Evolutionary conservation across 2,888 invertebrate genomes (phyloP).

Genomic region (Hoplodrina blanda): DNA sequence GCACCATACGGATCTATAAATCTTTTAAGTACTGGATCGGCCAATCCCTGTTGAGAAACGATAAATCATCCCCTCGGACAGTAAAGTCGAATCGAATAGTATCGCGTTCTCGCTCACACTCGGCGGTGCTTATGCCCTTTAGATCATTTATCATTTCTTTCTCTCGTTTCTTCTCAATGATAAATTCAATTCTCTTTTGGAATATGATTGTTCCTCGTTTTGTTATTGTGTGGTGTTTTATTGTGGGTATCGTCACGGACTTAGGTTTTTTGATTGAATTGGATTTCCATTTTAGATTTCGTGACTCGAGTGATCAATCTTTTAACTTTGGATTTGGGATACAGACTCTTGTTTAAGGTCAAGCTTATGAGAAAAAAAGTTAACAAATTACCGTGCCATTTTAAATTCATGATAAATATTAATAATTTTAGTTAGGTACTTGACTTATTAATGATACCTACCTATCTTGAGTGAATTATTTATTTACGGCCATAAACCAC

Average conservation of each 20-base stretch:
- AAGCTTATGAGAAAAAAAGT: conserved; percentile 59
- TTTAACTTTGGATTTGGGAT: conserved; percentile 68
- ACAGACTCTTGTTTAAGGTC: conserved; percentile 62
- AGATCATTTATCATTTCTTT: conserved; percentile 89
- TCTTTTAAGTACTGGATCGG: conserved; percentile 89
- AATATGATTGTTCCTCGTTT: conserved; percentile 90
- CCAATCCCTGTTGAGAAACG: conserved; percentile 90
- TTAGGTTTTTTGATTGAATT: conserved; percentile 89
- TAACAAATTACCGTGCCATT: conserved; percentile 59
- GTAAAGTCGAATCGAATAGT: conserved; percentile 82
- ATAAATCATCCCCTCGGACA: conserved; percentile 89
- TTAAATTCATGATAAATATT: conserved; percentile 41
- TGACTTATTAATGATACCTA: conserved; percentile 4
- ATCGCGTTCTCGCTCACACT: conserved; percentile 82
- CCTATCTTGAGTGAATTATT: background rate
- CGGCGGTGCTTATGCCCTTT: conserved; percentile 71
- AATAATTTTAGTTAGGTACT: conserved; percentile 14
- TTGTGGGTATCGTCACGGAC: conserved; percentile 89
- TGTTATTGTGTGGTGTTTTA: conserved; percentile 88
- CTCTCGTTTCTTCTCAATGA: conserved; percentile 89
- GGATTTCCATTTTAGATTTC: conserved; percentile 88
- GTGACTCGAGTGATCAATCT: conserved; percentile 85
- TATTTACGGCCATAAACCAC: background rate
- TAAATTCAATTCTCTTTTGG: conserved; percentile 90
- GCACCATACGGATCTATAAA: conserved; percentile 89